These are phyloP conservation scores for Corapipo altera DNA, from an alignment of 2,113 vertebrate species.

Conservation along the genomic window DNA sequence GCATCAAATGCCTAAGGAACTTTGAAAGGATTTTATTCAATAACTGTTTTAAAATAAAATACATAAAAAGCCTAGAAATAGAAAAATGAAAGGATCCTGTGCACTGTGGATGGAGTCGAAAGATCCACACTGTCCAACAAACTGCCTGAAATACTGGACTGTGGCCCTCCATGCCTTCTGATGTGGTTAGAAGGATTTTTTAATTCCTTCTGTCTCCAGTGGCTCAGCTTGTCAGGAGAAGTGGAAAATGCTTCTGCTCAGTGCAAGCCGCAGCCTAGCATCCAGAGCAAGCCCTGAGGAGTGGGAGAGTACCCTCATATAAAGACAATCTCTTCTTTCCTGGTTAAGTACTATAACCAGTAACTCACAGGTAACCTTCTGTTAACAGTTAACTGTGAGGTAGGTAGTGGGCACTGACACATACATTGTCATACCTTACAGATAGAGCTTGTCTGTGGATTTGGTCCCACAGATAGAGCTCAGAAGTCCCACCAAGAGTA, in stretches of 20 bases:
- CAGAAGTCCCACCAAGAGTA: neutral
- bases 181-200: neutral
- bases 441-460: neutral
- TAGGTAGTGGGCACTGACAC: rapidly evolving
- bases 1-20: neutral
- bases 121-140: neutral
- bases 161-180: rapidly evolving
- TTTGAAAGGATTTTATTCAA: neutral
- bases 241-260: rapidly evolving
- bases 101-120: rapidly evolving
- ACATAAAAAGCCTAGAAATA: neutral
- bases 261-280: rapidly evolving
- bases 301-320: neutral
- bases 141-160: neutral
- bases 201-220: neutral
- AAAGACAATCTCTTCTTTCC: neutral
- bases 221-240: neutral
- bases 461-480: neutral
- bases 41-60: neutral
- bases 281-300: rapidly evolving
- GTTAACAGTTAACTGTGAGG: neutral
- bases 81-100: neutral
- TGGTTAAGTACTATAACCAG: neutral
- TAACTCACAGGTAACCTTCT: neutral
- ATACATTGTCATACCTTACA: neutral